Conservation (phyloP, 1,140 invertebrate genomes). For the Melitaea cinxia region DNA sequence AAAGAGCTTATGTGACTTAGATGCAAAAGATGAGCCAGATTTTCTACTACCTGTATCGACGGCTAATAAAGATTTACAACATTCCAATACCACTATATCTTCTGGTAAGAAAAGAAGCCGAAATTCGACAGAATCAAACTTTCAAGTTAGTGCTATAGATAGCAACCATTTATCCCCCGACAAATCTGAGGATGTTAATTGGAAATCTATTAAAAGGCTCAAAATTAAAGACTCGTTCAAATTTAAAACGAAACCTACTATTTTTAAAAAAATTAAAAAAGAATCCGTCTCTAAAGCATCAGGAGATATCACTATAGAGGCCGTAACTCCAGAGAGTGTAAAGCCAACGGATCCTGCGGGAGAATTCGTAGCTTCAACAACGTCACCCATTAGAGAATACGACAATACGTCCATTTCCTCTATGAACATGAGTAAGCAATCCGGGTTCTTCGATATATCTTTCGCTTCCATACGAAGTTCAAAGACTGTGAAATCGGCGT, state of each 20-base stretch:
- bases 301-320: conserved; percentile 69
- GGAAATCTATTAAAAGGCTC: conserved; percentile 80
- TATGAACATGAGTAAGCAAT: conserved; percentile 77
- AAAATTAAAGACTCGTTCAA: conserved; percentile 81
- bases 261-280: conserved; percentile 77
- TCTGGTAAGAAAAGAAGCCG: conserved; percentile 77
- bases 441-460: conserved; percentile 80
- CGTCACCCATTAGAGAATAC: conserved; percentile 76
- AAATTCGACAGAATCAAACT: conserved; percentile 78
- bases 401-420: conserved; percentile 77
- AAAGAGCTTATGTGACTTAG: conserved; percentile 74
- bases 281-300: conserved; percentile 65
- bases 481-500: conserved; percentile 76
- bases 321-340: conserved; percentile 65
- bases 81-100: conserved; percentile 73
- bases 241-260: conserved; percentile 77
- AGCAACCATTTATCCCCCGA: conserved; percentile 65
- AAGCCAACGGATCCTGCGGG: conserved; percentile 72
- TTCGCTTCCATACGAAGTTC: conserved; percentile 74
- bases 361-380: conserved; percentile 73
- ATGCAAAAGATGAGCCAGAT: conserved; percentile 65
- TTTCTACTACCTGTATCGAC: conserved; percentile 63
- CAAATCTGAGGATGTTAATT: conserved; percentile 73
- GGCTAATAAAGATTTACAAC: conserved; percentile 64
- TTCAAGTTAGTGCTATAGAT: conserved; percentile 68